These are phyloP conservation scores for Callocephalon fimbriatum DNA, from an alignment of 2,113 vertebrate genomes.

Conservation along the genomic window DNA sequence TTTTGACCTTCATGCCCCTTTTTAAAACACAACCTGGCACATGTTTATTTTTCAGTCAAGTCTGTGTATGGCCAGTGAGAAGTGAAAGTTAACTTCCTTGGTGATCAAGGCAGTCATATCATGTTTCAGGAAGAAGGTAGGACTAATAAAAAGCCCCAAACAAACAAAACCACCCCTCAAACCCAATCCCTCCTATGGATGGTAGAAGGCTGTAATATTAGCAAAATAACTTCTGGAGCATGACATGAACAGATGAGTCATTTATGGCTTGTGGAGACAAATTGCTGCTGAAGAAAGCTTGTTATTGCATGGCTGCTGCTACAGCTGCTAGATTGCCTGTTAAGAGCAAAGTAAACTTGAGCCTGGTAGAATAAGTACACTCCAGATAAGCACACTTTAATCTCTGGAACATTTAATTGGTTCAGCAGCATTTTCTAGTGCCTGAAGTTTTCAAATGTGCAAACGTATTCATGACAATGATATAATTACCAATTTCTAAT, in stretches of 20 bases:
- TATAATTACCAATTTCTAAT: not conserved
- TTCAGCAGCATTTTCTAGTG: not conserved
- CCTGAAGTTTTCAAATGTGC: not conserved
- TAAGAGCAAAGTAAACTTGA: constrained; percentile 34
- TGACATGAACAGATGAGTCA: not conserved
- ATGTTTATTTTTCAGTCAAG: not conserved
- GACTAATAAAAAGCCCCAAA: not conserved
- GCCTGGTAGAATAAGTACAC: not conserved
- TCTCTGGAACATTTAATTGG: constrained; percentile 21
- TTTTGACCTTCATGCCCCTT: not conserved
- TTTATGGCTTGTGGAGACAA: not conserved
- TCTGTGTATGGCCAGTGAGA: not conserved
- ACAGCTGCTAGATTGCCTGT: not conserved
- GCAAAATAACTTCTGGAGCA: not conserved
- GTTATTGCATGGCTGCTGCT: not conserved
- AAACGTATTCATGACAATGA: not conserved
- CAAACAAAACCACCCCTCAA: not conserved
- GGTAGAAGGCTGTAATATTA: not conserved
- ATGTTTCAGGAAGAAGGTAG: not conserved
- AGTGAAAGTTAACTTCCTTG: not conserved
- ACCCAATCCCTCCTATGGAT: not conserved
- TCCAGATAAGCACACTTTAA: constrained; percentile 10
- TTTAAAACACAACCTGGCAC: not conserved
- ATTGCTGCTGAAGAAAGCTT: not conserved
- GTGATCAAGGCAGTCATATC: not conserved